Evolutionary conservation across 2,797 vertebrate species (phyloP).

Genomic region (Australoheros facetus): DNA sequence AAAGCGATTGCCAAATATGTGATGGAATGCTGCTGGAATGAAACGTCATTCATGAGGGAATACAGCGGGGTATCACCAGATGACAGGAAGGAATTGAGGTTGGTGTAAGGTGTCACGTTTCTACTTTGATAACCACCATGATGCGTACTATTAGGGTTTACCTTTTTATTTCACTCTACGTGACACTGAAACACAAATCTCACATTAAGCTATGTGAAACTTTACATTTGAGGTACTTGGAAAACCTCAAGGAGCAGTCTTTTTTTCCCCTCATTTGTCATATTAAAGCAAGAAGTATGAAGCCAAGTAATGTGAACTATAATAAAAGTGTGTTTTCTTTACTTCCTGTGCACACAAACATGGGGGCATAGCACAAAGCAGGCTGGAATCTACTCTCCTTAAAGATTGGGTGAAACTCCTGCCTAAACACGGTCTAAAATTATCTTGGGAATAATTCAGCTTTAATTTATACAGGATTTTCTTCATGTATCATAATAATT

Average conservation of each 20-base stretch:
- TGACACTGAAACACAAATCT: background rate
- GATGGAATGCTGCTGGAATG: conserved; percentile 58
- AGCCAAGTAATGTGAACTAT: background rate
- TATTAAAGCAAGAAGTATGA: background rate
- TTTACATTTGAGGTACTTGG: too few species aligned
- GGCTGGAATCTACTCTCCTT: background rate
- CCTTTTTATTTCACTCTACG: background rate
- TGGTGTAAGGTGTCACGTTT: background rate
- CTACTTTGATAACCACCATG: conserved; percentile 13
- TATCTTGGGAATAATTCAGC: conserved; percentile 13
- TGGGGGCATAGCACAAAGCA: background rate
- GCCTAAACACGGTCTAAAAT: background rate
- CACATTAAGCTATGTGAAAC: too few species aligned
- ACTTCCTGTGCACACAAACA: background rate
- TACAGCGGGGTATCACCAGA: conserved; percentile 10
- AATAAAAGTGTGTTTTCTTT: background rate
- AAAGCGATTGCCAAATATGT: conserved; percentile 37
- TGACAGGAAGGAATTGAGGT: conserved; percentile 14
- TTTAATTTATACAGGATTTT: conserved; percentile 22
- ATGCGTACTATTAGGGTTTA: background rate
- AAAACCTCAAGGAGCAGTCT: too few species aligned
- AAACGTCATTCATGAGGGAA: conserved; percentile 30
- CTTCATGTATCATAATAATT: conserved; percentile 35
- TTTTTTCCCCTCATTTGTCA: background rate
- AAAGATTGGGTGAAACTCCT: background rate